phyloP scores from a whole-genome alignment of 2,888 invertebrate species.

The Hypolimnas misippus region DNA sequence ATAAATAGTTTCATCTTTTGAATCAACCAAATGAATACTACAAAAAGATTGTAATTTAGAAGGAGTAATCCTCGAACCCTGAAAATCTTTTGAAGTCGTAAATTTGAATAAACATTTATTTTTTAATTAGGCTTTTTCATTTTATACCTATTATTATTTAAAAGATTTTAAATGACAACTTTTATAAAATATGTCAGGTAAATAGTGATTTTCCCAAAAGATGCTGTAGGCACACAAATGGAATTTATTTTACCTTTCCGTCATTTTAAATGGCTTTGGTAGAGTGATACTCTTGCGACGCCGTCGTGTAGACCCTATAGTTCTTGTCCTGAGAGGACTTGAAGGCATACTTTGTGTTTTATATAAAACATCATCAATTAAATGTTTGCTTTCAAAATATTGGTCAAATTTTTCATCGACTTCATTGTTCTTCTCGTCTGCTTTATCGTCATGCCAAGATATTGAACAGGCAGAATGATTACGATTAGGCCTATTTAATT shows the following conservation, averaged over 20 bases:
- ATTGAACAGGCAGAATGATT: slow-evolving; percentile 78
- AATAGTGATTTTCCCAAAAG: no score
- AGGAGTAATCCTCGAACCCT: no score
- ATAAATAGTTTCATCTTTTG: no score
- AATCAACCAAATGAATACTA: no score
- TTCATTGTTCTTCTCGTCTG: slow-evolving; percentile 59
- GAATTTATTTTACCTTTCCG: slow-evolving; percentile 84
- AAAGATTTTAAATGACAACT: no score
- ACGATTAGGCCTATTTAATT: slow-evolving; percentile 62
- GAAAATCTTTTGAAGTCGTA: not conserved
- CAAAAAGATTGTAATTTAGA: no score
- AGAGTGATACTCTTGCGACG: slow-evolving; percentile 77
- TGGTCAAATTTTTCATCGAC: slow-evolving; percentile 71
- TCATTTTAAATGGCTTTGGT: slow-evolving; percentile 88
- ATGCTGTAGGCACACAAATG: no score
- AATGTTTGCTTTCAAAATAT: slow-evolving; percentile 63
- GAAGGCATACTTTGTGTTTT: slow-evolving; percentile 84
- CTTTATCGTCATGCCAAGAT: slow-evolving; percentile 74
- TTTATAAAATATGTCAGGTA: no score
- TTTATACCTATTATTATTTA: no score
- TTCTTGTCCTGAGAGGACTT: slow-evolving; percentile 78
- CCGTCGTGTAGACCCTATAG: slow-evolving; percentile 53
- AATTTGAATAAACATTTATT: no score
- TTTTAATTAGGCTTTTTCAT: no score
- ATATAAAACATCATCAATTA: slow-evolving; percentile 58